Evolutionary conservation across 2,797 vertebrate species (phyloP).

Genomic region (Trichosurus vulpecula): DNA sequence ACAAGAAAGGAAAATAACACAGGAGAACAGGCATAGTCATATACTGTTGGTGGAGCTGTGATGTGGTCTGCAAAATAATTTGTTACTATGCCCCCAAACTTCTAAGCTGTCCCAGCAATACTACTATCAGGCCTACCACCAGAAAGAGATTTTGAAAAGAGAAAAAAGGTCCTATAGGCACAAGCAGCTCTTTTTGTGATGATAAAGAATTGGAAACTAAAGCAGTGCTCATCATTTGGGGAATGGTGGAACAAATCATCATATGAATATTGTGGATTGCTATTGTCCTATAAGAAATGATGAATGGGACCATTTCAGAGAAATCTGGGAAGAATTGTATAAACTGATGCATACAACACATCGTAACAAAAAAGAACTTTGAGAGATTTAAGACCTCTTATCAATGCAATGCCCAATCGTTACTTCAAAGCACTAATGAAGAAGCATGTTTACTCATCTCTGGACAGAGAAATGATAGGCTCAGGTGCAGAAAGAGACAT

Average conservation of each 20-base stretch:
- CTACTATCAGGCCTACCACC: not conserved
- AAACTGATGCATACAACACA: not conserved
- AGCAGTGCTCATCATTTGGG: not conserved
- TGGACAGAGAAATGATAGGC: not conserved
- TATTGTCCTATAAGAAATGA: not conserved
- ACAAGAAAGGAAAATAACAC: not conserved
- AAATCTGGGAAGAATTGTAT: not conserved
- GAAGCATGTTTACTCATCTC: not conserved
- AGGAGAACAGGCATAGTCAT: not conserved
- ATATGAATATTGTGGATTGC: not conserved
- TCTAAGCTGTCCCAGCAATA: not conserved
- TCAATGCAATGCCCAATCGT: not conserved
- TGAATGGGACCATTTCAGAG: not conserved
- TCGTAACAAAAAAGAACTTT: not conserved
- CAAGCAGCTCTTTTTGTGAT: not conserved
- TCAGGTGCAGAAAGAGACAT: not conserved
- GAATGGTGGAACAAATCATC: not conserved
- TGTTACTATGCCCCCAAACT: not conserved
- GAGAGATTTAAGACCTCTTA: not conserved
- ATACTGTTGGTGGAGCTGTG: not conserved
- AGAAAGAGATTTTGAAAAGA: not conserved
- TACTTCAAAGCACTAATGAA: not conserved
- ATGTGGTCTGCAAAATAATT: not conserved
- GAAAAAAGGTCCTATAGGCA: not conserved
- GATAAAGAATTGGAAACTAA: not conserved